Base-by-base conservation (phyloP, 2,113 vertebrate genomes). In the Pao palembangensis region DNA sequence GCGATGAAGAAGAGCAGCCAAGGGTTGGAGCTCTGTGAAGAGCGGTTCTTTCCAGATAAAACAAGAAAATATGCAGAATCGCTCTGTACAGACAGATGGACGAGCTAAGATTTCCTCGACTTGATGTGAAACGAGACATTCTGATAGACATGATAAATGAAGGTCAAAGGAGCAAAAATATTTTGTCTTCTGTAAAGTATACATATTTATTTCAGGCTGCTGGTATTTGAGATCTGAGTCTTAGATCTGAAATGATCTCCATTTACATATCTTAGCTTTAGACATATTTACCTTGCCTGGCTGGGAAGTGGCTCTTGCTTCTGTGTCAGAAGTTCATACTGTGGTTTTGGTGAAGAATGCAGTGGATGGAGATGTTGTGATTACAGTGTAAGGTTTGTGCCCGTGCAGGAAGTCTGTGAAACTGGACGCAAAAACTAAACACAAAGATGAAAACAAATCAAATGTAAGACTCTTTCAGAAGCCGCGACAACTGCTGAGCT, bases 1-100 rank as follows among this genome's bases (percentile, higher is more conserved):
- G 84, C 78, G 78, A 74, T 78, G 81, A 77, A 43, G 61, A 83
- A 81, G 71, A 87, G 75, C 85, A 78, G 79, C 85, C 74, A 71
- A 82, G 80, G 79, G 76, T 82, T 80, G 75, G 80, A 86, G 73
- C 71, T 78, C 75, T 86, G 83, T 34, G 41, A 65, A n/a, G 47
- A 20, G 7, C 3, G 47, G 17, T 49, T 18, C 47, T 49, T 49
- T 49, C 47, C 47, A 49, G 18, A 49, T n/a, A 49, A 8, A 49
- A 49, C 18, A 19, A 83, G 82, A 79, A 86, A 85, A 88, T 88
- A 66, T 18, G 47, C 8, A 49, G 18, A 10, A n/a, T 10, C n/a
- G 20, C 7, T 4, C 18, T 44, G 43, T 44, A 44, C 15, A 44
- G 14, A 16, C 15, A 44, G 43, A 16, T 16, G 5, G 14, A 17